Percentiles rank a stretch among this genome's conserved stretches.
Conservation (phyloP, 2,797 vertebrate species). For the Prunella strophiata region DNA sequence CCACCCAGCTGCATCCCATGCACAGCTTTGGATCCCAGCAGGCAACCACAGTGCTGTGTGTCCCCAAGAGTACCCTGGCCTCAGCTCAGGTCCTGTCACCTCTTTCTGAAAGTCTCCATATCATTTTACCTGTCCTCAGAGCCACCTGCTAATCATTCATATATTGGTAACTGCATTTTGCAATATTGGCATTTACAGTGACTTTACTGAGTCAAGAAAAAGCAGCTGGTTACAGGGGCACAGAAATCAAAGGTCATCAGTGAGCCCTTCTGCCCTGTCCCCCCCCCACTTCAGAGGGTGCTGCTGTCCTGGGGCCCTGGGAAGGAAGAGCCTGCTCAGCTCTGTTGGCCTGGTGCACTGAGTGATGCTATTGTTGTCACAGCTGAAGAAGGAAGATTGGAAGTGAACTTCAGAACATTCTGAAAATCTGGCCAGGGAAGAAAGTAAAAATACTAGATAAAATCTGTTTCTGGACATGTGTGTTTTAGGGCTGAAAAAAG, state of each 20-base stretch:
- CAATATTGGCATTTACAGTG: background rate
- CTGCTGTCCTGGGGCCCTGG: fast-evolving
- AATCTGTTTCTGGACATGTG: background rate
- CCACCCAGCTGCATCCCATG: background rate
- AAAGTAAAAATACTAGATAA: background rate
- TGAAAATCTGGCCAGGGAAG: background rate
- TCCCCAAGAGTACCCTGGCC: fast-evolving
- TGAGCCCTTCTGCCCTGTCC: background rate
- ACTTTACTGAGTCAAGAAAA: background rate
- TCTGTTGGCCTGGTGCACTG: background rate
- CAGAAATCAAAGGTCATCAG: background rate
- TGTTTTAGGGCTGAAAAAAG: background rate
- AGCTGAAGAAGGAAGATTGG: background rate
- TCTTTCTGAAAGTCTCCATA: background rate
- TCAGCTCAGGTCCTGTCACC: background rate
- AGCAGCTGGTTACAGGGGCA: background rate
- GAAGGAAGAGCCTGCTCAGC: background rate
- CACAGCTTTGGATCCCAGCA: background rate
- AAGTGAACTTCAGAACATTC: background rate
- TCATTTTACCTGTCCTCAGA: background rate
- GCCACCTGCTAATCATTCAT: background rate
- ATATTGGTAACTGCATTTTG: background rate
- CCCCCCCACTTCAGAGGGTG: background rate
- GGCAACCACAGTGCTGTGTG: background rate
- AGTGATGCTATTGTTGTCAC: background rate